Conservation (phyloP, 2,797 vertebrate genomes). For the Paguma larvata region DNA sequence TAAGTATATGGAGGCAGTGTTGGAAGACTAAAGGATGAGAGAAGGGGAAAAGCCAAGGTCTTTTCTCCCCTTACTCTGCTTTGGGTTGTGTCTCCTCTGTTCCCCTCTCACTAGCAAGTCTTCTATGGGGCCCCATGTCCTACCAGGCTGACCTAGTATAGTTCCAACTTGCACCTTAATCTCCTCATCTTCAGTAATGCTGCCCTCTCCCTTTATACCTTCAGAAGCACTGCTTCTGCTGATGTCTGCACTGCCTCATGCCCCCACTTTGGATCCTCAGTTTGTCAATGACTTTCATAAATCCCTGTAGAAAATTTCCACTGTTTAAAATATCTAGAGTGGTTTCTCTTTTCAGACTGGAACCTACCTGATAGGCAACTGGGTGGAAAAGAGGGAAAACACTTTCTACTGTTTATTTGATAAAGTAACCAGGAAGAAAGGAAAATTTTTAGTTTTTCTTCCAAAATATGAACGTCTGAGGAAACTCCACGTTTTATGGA, state of each 20-base stretch:
- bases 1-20: neutral
- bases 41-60: neutral
- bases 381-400: neutral
- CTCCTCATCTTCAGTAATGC: neutral
- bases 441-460: neutral
- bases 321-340: neutral
- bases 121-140: neutral
- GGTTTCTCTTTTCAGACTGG: neutral
- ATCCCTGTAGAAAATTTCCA: neutral
- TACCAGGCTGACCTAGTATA: neutral
- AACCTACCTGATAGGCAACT: neutral
- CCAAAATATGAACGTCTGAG: neutral
- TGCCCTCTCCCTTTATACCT: neutral
- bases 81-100: neutral
- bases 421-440: neutral
- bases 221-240: neutral
- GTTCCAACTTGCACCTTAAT: neutral
- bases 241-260: neutral
- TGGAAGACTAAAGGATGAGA: neutral
- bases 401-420: neutral
- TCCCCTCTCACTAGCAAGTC: neutral
- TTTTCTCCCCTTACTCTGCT: neutral
- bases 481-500: neutral
- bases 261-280: neutral
- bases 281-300: neutral